phyloP scores from a whole-genome alignment of 2,113 vertebrate genomes.

The Haliaeetus leucogaster region DNA sequence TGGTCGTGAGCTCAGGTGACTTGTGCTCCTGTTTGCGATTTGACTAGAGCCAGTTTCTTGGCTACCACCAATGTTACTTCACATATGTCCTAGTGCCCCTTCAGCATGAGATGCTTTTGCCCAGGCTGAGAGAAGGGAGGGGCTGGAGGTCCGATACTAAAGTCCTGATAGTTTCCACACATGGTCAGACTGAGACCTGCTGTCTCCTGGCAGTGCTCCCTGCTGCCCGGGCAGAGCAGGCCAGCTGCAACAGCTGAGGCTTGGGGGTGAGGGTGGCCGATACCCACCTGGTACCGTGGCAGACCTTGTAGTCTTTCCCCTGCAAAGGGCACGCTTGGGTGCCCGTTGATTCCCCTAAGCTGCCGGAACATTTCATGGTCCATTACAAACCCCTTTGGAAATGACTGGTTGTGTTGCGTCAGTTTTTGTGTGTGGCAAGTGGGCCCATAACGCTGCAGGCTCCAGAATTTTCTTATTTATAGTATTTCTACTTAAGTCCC shows the following conservation, averaged over 20 bases:
- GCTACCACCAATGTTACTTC: not conserved
- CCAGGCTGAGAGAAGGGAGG: not conserved
- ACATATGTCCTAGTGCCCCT: not conserved
- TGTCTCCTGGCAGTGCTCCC: not conserved
- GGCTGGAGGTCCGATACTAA: not conserved
- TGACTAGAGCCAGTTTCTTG: not conserved
- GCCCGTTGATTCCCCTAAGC: not conserved
- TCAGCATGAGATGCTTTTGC: not conserved
- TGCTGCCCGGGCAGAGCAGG: not conserved
- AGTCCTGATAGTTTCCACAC: not conserved
- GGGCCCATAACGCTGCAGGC: conserved; percentile 38
- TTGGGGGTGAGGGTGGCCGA: not conserved
- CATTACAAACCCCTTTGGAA: conserved; percentile 51
- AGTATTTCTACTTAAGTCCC: conserved; percentile 38
- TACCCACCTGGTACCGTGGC: not conserved
- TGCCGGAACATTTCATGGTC: conserved; percentile 21
- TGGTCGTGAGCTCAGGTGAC: not conserved
- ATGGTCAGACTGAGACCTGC: not conserved
- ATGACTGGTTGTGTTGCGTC: conserved; percentile 36
- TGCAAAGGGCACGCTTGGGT: not conserved
- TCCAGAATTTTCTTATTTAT: conserved; percentile 54
- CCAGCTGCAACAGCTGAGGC: not conserved
- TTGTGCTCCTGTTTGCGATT: not conserved
- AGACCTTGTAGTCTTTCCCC: not conserved
- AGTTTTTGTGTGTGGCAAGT: conserved; percentile 20